These are phyloP conservation scores for Yponomeuta cagnagella DNA, from an alignment of 2,888 invertebrate species.

Conservation along the genomic window DNA sequence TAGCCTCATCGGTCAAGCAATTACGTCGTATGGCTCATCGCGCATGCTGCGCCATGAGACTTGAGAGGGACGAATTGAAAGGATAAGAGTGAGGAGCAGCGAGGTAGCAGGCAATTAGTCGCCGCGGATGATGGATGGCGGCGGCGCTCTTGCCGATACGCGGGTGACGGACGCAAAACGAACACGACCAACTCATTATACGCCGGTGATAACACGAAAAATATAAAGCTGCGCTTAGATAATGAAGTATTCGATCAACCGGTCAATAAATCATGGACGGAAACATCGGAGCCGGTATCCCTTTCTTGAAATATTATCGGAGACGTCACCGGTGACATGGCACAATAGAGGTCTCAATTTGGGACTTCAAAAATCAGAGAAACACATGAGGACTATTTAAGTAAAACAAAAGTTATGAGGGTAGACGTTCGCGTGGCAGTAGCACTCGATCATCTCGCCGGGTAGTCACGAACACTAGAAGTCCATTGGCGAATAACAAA, in stretches of 20 bases:
- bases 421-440: constrained; percentile 8
- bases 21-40: constrained; percentile 53
- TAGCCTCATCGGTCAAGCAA: constrained; percentile 49
- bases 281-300: neutral
- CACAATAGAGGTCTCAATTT: constrained; percentile 4
- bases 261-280: constrained; percentile 13
- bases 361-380: neutral
- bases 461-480: constrained; percentile 40
- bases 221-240: constrained; percentile 16
- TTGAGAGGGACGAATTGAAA: constrained; percentile 64
- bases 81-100: constrained; percentile 53
- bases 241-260: constrained; percentile 12
- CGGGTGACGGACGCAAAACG: constrained; percentile 63
- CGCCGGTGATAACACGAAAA: constrained; percentile 57
- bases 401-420: neutral
- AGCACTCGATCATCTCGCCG: constrained; percentile 18
- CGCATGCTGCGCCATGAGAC: constrained; percentile 41
- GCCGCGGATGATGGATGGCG: constrained; percentile 56
- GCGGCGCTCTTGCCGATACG: constrained; percentile 36
- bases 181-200: constrained; percentile 65
- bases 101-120: constrained; percentile 74
- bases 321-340: neutral
- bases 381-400: neutral
- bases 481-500: constrained; percentile 50
- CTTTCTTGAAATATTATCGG: constrained; percentile 6